Conservation (phyloP, 2,797 vertebrate genomes). For the Scolopax bukidnonensis region DNA sequence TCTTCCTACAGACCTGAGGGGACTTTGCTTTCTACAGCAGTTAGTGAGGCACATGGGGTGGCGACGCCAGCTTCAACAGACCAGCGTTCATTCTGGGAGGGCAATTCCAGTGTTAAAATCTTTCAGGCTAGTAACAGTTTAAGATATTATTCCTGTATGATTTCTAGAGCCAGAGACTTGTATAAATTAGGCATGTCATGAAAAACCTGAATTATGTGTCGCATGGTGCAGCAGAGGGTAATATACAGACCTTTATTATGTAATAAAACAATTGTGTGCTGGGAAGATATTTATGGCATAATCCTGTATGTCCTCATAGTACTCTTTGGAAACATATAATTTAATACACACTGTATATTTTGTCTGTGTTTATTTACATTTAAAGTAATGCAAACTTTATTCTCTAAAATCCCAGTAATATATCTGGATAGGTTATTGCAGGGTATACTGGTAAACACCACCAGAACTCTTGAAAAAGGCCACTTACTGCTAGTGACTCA, state of each 20-base stretch:
- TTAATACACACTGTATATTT: conserved; percentile 66
- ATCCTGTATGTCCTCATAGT: conserved; percentile 46
- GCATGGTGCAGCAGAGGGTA: conserved; percentile 35
- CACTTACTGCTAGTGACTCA: conserved; percentile 7
- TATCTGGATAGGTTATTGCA: conserved; percentile 60
- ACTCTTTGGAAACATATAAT: conserved; percentile 68
- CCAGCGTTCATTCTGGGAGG: neutral
- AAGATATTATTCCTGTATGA: conserved; percentile 11
- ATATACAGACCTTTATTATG: conserved; percentile 68
- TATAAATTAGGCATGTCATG: conserved; percentile 48
- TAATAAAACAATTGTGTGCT: conserved; percentile 70
- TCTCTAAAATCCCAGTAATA: conserved; percentile 57
- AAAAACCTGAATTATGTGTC: conserved; percentile 51
- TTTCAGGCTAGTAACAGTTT: conserved; percentile 2
- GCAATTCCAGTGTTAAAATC: neutral
- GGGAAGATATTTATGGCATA: conserved; percentile 62
- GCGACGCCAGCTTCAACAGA: neutral
- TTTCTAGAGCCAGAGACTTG: conserved; percentile 13
- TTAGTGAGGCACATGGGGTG: neutral
- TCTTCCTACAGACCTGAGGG: neutral
- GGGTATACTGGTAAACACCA: conserved; percentile 27
- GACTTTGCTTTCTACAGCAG: neutral
- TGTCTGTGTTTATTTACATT: conserved; percentile 58
- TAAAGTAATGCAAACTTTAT: conserved; percentile 41
- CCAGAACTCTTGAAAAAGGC: conserved; percentile 18